Evolutionary conservation across 2,113 vertebrate species (phyloP).

Genomic region (Acanthisitta chloris): DNA sequence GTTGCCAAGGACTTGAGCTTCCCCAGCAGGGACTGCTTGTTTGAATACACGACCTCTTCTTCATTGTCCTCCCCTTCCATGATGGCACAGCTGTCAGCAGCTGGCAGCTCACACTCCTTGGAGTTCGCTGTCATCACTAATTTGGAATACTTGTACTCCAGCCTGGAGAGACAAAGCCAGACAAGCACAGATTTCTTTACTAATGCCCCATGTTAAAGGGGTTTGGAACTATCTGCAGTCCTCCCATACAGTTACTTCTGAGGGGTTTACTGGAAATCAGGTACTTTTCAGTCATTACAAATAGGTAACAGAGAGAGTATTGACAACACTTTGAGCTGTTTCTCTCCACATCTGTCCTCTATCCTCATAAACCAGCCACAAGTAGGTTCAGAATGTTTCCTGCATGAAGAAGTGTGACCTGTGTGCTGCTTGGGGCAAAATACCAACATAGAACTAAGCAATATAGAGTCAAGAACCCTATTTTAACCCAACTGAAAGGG

Average conservation of each 20-base stretch:
- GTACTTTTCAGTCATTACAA: neutral
- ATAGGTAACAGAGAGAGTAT: neutral
- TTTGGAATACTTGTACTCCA: constrained; percentile 97
- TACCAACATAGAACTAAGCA: neutral
- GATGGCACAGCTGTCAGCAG: constrained; percentile 95
- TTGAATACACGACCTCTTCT: constrained; percentile 92
- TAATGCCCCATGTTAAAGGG: neutral
- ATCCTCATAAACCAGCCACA: neutral
- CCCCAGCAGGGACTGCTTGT: constrained; percentile 87
- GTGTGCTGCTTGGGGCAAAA: neutral
- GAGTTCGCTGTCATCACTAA: constrained; percentile 93
- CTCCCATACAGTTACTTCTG: neutral
- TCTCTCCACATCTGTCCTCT: neutral
- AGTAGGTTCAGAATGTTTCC: neutral
- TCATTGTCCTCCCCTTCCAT: constrained; percentile 98
- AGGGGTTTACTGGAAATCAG: neutral
- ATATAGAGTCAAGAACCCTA: neutral
- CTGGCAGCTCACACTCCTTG: constrained; percentile 93
- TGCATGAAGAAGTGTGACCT: neutral
- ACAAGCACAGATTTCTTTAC: neutral
- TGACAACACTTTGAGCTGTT: neutral
- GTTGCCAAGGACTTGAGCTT: constrained; percentile 94
- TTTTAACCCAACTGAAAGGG: neutral
- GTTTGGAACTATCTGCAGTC: neutral
- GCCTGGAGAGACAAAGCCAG: constrained; percentile 70